phyloP scores from a whole-genome alignment of 2,113 vertebrate species.

The Cyanistes caeruleus region DNA sequence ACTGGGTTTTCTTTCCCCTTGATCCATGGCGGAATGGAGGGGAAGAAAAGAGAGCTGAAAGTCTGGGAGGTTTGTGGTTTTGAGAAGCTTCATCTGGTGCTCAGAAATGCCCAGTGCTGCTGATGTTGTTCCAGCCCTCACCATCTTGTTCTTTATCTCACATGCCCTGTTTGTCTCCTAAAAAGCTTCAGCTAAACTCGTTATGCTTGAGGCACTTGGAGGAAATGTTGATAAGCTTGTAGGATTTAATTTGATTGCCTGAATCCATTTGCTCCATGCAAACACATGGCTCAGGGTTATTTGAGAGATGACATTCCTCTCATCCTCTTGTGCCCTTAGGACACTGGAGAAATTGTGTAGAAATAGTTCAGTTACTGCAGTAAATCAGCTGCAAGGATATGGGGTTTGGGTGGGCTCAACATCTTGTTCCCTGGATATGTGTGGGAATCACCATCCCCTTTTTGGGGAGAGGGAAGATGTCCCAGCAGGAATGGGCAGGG shows the following conservation, averaged over 20 bases:
- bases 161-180: not conserved
- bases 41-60: not conserved
- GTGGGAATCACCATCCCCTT: not conserved
- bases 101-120: not conserved
- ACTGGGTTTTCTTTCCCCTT: not conserved
- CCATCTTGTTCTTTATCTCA: not conserved
- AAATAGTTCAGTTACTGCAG: not conserved
- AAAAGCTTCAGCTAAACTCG: not conserved
- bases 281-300: not conserved
- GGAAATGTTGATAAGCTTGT: slow-evolving; percentile 30
- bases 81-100: not conserved
- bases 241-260: not conserved
- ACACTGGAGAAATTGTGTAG: not conserved
- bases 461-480: not conserved
- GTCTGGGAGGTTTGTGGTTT: not conserved
- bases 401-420: not conserved
- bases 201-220: slow-evolving; percentile 3
- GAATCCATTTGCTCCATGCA: not conserved
- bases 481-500: not conserved
- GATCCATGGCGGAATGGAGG: not conserved
- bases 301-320: not conserved
- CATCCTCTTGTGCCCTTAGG: not conserved
- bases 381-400: not conserved
- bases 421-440: not conserved
- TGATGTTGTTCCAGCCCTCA: not conserved